Percentiles rank a stretch among this genome's conserved stretches.
Evolutionary conservation across 37 sponge, comb jelly and placozoan species (phyloP).

Genomic region (Lycopodina hypogea): DNA sequence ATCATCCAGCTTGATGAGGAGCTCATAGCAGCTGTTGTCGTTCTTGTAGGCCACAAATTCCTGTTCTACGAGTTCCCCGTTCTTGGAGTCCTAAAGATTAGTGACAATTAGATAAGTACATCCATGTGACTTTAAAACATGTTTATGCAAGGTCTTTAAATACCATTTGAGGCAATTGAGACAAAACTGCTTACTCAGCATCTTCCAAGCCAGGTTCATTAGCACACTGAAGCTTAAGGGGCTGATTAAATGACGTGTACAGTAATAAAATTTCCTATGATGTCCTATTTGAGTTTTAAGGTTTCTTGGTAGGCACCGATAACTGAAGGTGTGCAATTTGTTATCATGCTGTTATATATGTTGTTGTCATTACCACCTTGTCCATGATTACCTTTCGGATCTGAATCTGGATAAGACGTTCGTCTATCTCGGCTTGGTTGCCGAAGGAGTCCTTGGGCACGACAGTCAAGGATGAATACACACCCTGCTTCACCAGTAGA

Average conservation of each 20-base stretch:
- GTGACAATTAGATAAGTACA: not conserved
- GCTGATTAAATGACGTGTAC: too few species aligned
- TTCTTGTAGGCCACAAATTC: conserved; percentile 51
- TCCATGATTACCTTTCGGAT: conserved; percentile 75
- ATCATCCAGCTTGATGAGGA: conserved; percentile 56
- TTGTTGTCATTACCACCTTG: too few species aligned
- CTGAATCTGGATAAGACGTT: conserved; percentile 36
- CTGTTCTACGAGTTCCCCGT: conserved; percentile 39
- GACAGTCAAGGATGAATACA: conserved; percentile 53
- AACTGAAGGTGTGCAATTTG: too few species aligned
- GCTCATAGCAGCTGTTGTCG: conserved; percentile 34
- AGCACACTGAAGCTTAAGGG: too few species aligned
- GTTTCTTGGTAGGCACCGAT: too few species aligned
- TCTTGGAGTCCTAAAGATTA: conserved; percentile 18
- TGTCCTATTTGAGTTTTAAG: too few species aligned
- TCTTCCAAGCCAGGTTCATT: too few species aligned
- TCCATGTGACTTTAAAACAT: not conserved
- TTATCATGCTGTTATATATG: too few species aligned
- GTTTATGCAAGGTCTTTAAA: too few species aligned
- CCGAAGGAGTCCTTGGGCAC: conserved; percentile 74
- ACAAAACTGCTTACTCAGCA: too few species aligned
- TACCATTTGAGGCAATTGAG: too few species aligned
- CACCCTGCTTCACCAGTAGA: conserved; percentile 48
- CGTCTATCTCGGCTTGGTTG: conserved; percentile 37
- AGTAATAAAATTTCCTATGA: too few species aligned